These are phyloP conservation scores for Rhabdornis inornatus DNA, from an alignment of 2,113 vertebrate species.

Conservation along the genomic window DNA sequence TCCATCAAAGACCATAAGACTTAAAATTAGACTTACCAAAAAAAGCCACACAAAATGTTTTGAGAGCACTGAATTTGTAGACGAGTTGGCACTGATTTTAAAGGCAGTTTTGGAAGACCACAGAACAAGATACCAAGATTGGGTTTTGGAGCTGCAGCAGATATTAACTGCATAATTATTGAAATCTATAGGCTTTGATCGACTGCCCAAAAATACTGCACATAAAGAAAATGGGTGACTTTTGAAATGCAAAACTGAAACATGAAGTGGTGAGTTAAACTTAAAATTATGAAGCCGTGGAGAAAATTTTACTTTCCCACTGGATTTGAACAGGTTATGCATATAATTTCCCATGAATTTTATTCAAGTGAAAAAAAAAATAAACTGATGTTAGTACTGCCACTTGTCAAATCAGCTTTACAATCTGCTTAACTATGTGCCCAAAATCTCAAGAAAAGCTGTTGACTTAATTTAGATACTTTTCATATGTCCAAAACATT, in stretches of 20 bases:
- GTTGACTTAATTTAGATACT: background rate
- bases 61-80: background rate
- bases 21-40: constrained; percentile 28
- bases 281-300: background rate
- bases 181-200: background rate
- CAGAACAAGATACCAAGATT: background rate
- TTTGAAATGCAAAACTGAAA: background rate
- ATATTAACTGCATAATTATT: background rate
- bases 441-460: background rate
- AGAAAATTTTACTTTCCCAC: background rate
- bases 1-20: constrained; percentile 15
- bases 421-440: background rate
- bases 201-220: background rate
- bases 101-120: background rate
- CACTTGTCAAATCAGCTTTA: background rate
- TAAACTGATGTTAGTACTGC: background rate
- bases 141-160: background rate
- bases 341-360: background rate
- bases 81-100: background rate
- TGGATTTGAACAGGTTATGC: background rate
- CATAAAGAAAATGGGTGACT: background rate
- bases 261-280: background rate
- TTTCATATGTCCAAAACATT: background rate
- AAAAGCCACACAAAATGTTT: background rate
- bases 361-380: background rate